Percentiles rank a stretch among this genome's conserved stretches.
Evolutionary conservation across 2,888 invertebrate genomes (phyloP).

Genomic region (Pedicia rivosa): DNA sequence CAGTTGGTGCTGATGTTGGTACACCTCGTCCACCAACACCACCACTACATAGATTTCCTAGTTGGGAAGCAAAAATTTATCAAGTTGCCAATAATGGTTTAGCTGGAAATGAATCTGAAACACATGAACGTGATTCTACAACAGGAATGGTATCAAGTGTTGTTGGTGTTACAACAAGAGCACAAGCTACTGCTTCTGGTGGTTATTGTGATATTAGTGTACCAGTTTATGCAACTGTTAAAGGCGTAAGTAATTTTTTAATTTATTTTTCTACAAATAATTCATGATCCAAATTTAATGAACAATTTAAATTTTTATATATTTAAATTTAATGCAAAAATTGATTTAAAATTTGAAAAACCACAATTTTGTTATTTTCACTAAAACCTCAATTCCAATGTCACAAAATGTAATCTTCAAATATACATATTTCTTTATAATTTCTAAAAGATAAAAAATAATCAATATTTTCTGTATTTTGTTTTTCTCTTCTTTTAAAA

Average conservation of each 20-base stretch:
- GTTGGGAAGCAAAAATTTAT: slow-evolving; percentile 94
- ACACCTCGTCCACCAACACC: slow-evolving; percentile 66
- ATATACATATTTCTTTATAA: too few species aligned
- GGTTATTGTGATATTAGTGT: slow-evolving; percentile 84
- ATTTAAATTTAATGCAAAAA: not conserved
- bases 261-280: not conserved
- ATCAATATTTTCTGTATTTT: too few species aligned
- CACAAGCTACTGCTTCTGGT: slow-evolving; percentile 38
- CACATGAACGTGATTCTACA: slow-evolving; percentile 19
- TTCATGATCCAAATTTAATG: too few species aligned
- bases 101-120: slow-evolving; percentile 29
- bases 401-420: too few species aligned
- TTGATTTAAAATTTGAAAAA: slow-evolving; percentile 8
- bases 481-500: too few species aligned
- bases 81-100: slow-evolving; percentile 56
- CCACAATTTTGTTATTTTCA: too few species aligned
- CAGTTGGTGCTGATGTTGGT: slow-evolving; percentile 20
- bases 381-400: too few species aligned
- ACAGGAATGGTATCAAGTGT: slow-evolving; percentile 13
- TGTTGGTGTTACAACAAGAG: slow-evolving; percentile 14
- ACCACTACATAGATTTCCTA: slow-evolving; percentile 77
- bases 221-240: slow-evolving; percentile 91
- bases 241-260: slow-evolving; percentile 47
- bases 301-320: not conserved
- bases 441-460: too few species aligned